Evolutionary conservation across 35 echinoderm and acorn worm genomes (phyloP), one percentile per base, ranked within the genome.

Genomic region (Ophioderma brevispina): DNA sequence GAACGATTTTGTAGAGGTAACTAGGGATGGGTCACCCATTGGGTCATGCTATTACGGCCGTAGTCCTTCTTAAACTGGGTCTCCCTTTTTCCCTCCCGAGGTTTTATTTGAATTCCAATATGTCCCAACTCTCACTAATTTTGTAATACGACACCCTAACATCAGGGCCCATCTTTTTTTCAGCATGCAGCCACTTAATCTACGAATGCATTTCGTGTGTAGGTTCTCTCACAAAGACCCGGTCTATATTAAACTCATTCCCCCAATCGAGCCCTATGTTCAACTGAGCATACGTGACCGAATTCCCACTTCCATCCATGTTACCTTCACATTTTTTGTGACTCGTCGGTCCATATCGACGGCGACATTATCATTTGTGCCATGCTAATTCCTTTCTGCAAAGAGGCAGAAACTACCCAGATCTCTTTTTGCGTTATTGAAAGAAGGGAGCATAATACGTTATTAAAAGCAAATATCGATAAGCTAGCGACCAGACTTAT

Each of bases 401-500:
- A 30, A 70, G 59, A 70, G 28, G 10, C 4, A 25, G n/a, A 70
- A 70, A 70, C 17, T 70, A 30, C 17, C 59, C 23, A 25, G 59
- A 70, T 70, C 59, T 25, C 59, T 70, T 70, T 70, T 70, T 25
- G n/a, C 28, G 59, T 15, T 70, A 70, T 70, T 70, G 59, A 70
- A 70, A 2, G 28, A 18, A 70, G 59, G 59, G 59, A 18, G 23
- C 59, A 70, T 70, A 8, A 70, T 70, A 15, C 59, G 59, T 25
- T 70, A 70, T 70, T 70, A 70, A 70, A 70, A 70, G 59, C 59
- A 70, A 70, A 70, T 70, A 70, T 70, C 59, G 59, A 70, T 30
- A 25, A 25, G 59, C 15, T 70, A 30, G 59, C 59, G 59, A 70
- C 59, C 59, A 70, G 59, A 70, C 59, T n/a, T 70, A 70, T 70